phyloP scores from a whole-genome alignment of 2,113 vertebrate genomes.

The human (Homo sapiens) region GRCh38 chr6:73637501-73638000 shows the following conservation, averaged over 20 bases:
- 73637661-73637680: neutral
- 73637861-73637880: slow-evolving; percentile 19
- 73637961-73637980: neutral
- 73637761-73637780: neutral
- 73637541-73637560: neutral
- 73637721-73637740: neutral
- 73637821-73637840: neutral
- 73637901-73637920: neutral
- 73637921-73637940: neutral
- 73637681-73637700: neutral
- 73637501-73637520: neutral
- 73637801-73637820: neutral
- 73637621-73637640: neutral
- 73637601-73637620: neutral
- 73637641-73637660: neutral
- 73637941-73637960: neutral
- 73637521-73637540: neutral
- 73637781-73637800: slow-evolving; percentile 8
- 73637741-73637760: slow-evolving; percentile 16
- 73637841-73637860: neutral
- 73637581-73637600: neutral
- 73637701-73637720: neutral
- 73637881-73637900: slow-evolving; percentile 30
- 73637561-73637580: neutral
- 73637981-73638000: neutral